Evolutionary conservation across 2,113 vertebrate genomes (phyloP).

Genomic region (Prolemur simus): DNA sequence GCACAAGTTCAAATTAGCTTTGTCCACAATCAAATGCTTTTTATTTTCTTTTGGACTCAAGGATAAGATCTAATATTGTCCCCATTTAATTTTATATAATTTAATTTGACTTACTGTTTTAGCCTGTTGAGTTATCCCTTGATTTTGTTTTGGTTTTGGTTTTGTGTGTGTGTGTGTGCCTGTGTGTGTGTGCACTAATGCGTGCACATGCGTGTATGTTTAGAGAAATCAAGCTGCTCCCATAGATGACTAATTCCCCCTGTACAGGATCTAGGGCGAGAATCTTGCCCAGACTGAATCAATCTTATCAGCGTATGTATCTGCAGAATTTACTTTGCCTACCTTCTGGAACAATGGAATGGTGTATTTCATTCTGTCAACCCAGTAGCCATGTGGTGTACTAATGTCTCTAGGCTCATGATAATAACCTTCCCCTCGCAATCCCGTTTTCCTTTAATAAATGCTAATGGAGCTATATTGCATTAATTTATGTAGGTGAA

Average conservation of each 20-base stretch:
- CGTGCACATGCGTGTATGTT: not conserved
- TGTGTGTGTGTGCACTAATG: too few species aligned
- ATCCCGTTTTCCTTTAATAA: not conserved
- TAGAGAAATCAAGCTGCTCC: not conserved
- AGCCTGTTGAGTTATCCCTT: not conserved
- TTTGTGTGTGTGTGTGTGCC: too few species aligned
- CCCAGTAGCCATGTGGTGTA: not conserved
- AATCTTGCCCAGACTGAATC: constrained; percentile 1
- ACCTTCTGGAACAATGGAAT: not conserved
- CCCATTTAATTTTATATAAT: constrained; percentile 20
- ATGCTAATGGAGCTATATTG: not conserved
- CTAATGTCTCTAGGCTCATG: not conserved
- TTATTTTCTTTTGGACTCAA: not conserved
- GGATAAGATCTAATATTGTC: not conserved
- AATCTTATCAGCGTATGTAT: not conserved
- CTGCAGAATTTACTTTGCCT: not conserved
- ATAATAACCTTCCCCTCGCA: not conserved
- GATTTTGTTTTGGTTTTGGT: not conserved
- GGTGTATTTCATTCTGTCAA: not conserved
- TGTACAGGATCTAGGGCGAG: not conserved
- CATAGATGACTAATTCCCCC: not conserved
- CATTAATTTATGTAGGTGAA: not conserved
- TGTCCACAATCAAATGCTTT: not conserved
- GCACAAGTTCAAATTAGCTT: not conserved
- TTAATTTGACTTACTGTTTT: constrained; percentile 25